These are phyloP conservation scores for Nipponia nippon DNA, from an alignment of 2,113 vertebrate species.

Conservation along the genomic window DNA sequence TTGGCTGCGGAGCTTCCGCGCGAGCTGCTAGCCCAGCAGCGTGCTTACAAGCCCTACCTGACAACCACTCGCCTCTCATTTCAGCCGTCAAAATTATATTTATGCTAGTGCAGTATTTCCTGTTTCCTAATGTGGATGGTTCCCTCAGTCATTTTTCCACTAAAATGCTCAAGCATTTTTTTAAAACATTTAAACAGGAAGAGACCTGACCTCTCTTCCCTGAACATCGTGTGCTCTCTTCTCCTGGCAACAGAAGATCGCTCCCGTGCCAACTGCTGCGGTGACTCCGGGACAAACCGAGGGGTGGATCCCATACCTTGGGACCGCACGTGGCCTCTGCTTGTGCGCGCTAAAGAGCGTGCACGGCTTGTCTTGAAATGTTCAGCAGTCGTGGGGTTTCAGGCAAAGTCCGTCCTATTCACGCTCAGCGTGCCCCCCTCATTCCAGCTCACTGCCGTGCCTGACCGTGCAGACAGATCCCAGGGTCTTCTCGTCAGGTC, in stretches of 20 bases:
- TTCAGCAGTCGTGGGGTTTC: neutral
- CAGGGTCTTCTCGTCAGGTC: rapidly evolving
- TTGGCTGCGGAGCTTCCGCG: neutral
- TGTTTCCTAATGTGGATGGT: neutral
- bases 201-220: constrained; percentile 44
- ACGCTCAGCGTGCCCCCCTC: neutral
- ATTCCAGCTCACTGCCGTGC: neutral
- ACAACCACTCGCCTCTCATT: neutral
- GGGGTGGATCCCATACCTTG: neutral
- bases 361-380: neutral
- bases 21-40: neutral
- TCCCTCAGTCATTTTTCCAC: constrained; percentile 32
- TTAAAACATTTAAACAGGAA: constrained; percentile 55
- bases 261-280: neutral
- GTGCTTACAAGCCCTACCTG: neutral
- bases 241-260: neutral
- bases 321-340: neutral
- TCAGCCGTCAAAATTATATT: neutral
- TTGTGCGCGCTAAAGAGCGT: neutral
- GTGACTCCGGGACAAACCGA: neutral
- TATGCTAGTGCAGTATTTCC: neutral
- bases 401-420: neutral
- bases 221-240: constrained; percentile 39
- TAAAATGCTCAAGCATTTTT: constrained; percentile 11
- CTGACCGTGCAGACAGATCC: neutral